A percentile compares a stretch with the other conserved stretches of the same genome.
Evolutionary conservation across 2,888 invertebrate genomes (phyloP).

Genomic region (Arrhopalites spinosus): DNA sequence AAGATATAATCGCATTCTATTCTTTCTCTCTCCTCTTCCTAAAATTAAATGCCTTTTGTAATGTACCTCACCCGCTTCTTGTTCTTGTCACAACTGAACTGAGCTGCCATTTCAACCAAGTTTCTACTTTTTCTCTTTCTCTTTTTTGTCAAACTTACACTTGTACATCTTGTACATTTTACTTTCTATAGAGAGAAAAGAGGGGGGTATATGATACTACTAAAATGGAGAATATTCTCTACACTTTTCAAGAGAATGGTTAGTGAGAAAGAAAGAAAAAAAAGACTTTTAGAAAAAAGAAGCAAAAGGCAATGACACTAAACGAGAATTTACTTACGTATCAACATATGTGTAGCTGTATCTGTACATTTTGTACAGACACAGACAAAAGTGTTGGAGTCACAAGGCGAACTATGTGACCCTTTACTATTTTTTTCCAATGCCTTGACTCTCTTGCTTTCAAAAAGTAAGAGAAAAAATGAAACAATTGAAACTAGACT

Average conservation of each 20-base stretch:
- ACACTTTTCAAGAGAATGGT: neutral
- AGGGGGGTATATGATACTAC: neutral
- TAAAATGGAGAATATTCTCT: neutral
- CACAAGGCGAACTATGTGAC: slow-evolving; percentile 21
- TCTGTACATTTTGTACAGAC: neutral
- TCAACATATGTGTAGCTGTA: slow-evolving; percentile 7
- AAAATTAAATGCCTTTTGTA: slow-evolving; percentile 52
- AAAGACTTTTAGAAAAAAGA: slow-evolving; percentile 3
- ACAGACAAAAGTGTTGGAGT: neutral
- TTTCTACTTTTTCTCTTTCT: neutral
- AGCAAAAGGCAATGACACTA: slow-evolving; percentile 17
- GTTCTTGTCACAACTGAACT: slow-evolving; percentile 47
- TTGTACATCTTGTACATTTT: neutral
- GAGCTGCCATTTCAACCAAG: slow-evolving; percentile 42
- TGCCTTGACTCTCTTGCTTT: neutral
- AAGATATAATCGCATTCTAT: slow-evolving; percentile 51
- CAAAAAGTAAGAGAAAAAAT: slow-evolving; percentile 27
- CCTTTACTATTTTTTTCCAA: slow-evolving; percentile 28
- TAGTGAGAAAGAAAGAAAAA: neutral
- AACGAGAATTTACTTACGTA: slow-evolving; percentile 6
- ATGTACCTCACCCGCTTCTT: slow-evolving; percentile 48
- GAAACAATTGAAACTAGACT: slow-evolving; percentile 31
- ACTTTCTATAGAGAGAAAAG: too few relatives aligned
- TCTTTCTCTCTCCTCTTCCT: slow-evolving; percentile 15
- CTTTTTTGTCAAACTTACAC: slow-evolving; percentile 19